Percentiles rank a stretch among this genome's conserved stretches.
Conservation (phyloP, 2,113 vertebrate genomes). For the Rattus rattus region DNA sequence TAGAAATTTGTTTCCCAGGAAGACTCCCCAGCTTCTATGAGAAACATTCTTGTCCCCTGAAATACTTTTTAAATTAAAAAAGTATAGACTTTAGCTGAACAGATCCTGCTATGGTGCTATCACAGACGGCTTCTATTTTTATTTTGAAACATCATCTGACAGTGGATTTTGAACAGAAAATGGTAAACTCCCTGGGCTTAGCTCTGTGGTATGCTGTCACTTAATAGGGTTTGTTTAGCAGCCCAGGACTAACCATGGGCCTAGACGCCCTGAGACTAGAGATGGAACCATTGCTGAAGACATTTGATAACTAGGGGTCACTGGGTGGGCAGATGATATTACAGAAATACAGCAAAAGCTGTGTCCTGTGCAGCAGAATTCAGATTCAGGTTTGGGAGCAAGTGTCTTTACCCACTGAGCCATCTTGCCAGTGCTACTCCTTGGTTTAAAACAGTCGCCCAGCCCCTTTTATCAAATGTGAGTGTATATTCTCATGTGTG, state of each 20-base stretch:
- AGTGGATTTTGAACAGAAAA: conserved; percentile 71
- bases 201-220: neutral
- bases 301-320: neutral
- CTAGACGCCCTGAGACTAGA: neutral
- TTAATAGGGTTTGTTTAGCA: conserved; percentile 58
- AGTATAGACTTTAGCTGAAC: conserved; percentile 70
- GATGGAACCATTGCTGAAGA: neutral
- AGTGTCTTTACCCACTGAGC: too few relatives aligned
- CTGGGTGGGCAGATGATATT: neutral
- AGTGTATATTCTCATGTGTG: neutral
- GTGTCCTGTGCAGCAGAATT: neutral
- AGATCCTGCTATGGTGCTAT: neutral
- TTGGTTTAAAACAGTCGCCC: too few relatives aligned
- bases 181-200: conserved; percentile 1
- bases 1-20: conserved; percentile 80
- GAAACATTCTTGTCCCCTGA: conserved; percentile 59
- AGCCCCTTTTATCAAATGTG: too few relatives aligned
- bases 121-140: neutral
- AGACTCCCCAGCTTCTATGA: conserved; percentile 77
- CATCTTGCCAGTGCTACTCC: too few relatives aligned
- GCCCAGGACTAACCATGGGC: neutral
- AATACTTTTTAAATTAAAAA: conserved; percentile 76
- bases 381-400: too few relatives aligned
- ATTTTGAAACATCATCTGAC: conserved; percentile 64
- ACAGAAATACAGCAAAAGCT: conserved; percentile 2